Percentiles rank a stretch among this genome's conserved stretches.
Conservation (phyloP, 2,888 invertebrate genomes). For the Idaea aversata region DNA sequence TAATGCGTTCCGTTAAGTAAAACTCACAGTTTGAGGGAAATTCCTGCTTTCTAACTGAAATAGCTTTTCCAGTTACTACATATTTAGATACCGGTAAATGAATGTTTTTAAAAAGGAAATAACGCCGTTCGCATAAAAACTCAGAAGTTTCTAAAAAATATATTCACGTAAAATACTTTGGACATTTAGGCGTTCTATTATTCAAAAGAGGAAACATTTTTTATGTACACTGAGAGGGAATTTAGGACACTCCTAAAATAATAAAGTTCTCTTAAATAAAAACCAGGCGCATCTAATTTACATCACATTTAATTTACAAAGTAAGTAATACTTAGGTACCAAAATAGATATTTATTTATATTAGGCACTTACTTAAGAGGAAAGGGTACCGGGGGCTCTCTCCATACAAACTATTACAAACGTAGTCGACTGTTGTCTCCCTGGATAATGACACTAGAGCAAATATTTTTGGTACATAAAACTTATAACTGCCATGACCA, state of each 20-base stretch:
- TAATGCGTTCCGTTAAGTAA: conserved; percentile 16
- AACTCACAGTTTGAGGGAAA: conserved; percentile 12
- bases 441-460: too few relatives aligned
- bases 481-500: too few relatives aligned
- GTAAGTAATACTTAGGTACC: neutral
- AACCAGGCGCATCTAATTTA: neutral
- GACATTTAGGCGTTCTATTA: neutral
- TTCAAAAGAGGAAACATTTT: neutral
- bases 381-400: too few relatives aligned
- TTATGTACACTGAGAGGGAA: neutral
- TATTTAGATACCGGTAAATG: neutral
- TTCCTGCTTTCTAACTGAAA: conserved; percentile 14
- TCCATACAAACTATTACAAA: too few relatives aligned
- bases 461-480: too few relatives aligned
- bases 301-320: neutral
- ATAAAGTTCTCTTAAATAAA: neutral
- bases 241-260: neutral
- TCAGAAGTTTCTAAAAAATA: neutral
- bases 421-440: too few relatives aligned
- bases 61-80: conserved; percentile 7
- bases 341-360: neutral
- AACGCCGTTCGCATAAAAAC: neutral
- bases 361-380: neutral
- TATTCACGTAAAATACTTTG: neutral
- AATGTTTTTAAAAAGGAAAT: neutral